Evolutionary conservation across 2,888 invertebrate species (phyloP).

Genomic region (Cistogaster globosa): DNA sequence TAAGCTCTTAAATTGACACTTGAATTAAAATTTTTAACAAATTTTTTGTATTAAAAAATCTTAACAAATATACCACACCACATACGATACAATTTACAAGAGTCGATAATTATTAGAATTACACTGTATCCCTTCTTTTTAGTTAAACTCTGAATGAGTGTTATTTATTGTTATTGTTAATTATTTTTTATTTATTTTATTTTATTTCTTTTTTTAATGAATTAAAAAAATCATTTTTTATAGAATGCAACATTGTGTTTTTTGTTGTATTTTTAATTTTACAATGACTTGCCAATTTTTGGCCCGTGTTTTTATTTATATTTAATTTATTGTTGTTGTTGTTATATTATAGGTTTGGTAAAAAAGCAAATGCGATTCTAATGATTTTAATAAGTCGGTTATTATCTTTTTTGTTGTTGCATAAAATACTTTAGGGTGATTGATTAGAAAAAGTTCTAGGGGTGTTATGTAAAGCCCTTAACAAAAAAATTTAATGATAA

Average conservation of each 20-base stretch:
- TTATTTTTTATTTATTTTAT: too few relatives aligned
- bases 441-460: neutral
- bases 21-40: too few relatives aligned
- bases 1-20: too few relatives aligned
- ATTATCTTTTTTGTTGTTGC: constrained; percentile 1
- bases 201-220: neutral
- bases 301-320: neutral
- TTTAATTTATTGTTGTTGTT: neutral
- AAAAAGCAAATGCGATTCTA: constrained; percentile 4
- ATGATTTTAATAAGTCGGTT: neutral
- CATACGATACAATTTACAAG: too few relatives aligned
- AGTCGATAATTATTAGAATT: too few relatives aligned
- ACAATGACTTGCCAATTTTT: constrained; percentile 48
- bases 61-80: too few relatives aligned
- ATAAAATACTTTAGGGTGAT: neutral
- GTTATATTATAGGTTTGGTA: neutral
- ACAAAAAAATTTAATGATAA: too few relatives aligned
- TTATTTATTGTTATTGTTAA: too few relatives aligned
- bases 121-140: too few relatives aligned
- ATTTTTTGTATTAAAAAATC: too few relatives aligned
- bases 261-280: constrained; percentile 1
- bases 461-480: neutral
- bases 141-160: too few relatives aligned
- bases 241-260: neutral
- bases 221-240: neutral